Conservation (phyloP, 2,113 vertebrate genomes). For the Psilopsiagon aurifrons region DNA sequence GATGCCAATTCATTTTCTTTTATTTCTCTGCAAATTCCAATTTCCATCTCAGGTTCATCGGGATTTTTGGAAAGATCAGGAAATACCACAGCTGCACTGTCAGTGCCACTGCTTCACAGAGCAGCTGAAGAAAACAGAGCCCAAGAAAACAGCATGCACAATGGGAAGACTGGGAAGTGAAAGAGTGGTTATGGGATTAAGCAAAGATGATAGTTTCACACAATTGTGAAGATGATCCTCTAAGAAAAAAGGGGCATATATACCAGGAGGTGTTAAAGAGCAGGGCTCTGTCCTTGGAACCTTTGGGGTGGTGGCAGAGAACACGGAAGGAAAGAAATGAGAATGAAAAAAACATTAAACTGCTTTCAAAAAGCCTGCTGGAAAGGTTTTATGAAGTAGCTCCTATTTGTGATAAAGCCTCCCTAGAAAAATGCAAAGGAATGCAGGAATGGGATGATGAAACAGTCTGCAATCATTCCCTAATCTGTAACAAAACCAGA, state of each 20-base stretch:
- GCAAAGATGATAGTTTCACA: background rate
- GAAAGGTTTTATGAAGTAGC: background rate
- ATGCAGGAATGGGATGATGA: fast-evolving
- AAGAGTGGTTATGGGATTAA: background rate
- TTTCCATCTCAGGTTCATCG: background rate
- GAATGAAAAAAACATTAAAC: background rate
- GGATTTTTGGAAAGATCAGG: background rate
- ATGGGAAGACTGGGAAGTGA: background rate
- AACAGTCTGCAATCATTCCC: background rate
- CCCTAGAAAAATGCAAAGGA: background rate
- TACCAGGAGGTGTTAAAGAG: background rate
- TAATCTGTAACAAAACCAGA: background rate
- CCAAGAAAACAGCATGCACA: background rate
- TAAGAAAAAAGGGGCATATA: background rate
- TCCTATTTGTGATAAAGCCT: background rate
- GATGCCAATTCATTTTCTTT: background rate
- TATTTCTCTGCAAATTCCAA: background rate
- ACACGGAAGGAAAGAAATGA: background rate
- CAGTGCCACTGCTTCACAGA: background rate
- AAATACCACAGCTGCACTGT: background rate
- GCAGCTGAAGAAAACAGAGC: too few species aligned
- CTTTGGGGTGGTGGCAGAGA: background rate
- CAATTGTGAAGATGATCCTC: background rate
- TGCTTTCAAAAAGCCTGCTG: background rate
- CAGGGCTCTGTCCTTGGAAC: background rate